Base-by-base conservation (phyloP, 2,797 vertebrate genomes). In the Tauraco hartlaubi region DNA sequence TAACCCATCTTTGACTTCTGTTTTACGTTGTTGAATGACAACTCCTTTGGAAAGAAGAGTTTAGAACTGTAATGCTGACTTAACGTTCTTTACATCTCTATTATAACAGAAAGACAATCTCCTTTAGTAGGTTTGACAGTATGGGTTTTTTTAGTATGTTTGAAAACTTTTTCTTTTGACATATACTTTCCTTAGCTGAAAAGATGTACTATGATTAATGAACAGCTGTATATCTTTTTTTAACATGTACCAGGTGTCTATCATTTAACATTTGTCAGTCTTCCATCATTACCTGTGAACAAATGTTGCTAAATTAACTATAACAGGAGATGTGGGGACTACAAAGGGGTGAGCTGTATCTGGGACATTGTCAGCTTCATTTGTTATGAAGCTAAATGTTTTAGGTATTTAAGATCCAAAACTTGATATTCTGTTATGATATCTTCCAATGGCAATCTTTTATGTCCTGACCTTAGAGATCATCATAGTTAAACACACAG, bases 241-340 rank as follows among this genome's bases (percentile, higher is more conserved):
- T 74, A 92, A 91, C 75, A 71, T 48, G 18, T 88, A 83, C 54
- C 74, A 95, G 78, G 51, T 95, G 67, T 72, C 88, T 94, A 62
- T 84, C 68, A 59, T 72, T 95, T 97, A 96, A 52, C 12, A 88
- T 94, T 94, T 97, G 62, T 96, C 92, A 97, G 83, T 92, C 62
- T 91, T 95, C 88, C 83, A 59, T 94, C 85, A 83, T 52, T 94
- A 94, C 44, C 49, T 95, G 35, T 89, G 90, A 94, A 87, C 73
- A 96, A 97, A 91, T 92, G 85, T 77, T 95, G 46, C 48, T 75
- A 82, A 56, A 56, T 97, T 97, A 96, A 90, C 37, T 56, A 52
- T 69, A 95, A 76, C 37, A 93, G 31, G 43, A 94, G 54, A 48
- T 72, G 26, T 77, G 51, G 52, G 29, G 51, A 71, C 49, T 94